phyloP scores from a whole-genome alignment of 2,113 vertebrate genomes.

The Romanogobio albipinnatus region DNA sequence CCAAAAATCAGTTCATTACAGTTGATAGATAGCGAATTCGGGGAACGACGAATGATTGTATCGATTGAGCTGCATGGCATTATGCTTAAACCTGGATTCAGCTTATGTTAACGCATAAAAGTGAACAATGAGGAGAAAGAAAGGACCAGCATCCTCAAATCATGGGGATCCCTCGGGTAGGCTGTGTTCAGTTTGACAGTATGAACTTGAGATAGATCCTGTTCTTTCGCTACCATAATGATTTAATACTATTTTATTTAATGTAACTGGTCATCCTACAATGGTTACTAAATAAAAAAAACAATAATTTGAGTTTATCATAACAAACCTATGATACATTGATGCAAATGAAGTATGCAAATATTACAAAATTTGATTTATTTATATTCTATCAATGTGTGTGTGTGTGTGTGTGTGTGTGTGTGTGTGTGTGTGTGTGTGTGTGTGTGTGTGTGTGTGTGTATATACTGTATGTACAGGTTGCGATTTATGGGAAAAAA shows the following conservation, averaged over 20 bases:
- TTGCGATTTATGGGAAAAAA: no score
- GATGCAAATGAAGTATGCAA: background rate
- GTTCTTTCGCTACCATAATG: background rate
- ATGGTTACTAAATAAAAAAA: background rate
- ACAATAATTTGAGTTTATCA: background rate
- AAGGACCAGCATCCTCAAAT: constrained; percentile 26
- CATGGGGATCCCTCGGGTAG: constrained; percentile 40
- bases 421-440: no score
- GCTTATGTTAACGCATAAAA: background rate
- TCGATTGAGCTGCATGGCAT: constrained; percentile 4
- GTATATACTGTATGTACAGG: no score
- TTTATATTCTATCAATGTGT: no score
- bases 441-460: no score
- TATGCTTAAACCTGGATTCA: background rate
- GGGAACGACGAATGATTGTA: background rate
- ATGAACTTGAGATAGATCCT: background rate
- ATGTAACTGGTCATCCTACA: background rate
- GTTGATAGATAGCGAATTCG: background rate
- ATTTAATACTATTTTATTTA: background rate
- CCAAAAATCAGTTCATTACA: constrained; percentile 7
- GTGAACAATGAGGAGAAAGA: constrained; percentile 55
- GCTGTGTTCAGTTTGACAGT: background rate
- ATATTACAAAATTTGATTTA: background rate
- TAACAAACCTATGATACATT: background rate
- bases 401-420: no score